Percentiles rank a stretch among this genome's conserved stretches.
These are phyloP conservation scores for Papilio polytes DNA, from an alignment of 1,140 invertebrate genomes.

Conservation along the genomic window DNA sequence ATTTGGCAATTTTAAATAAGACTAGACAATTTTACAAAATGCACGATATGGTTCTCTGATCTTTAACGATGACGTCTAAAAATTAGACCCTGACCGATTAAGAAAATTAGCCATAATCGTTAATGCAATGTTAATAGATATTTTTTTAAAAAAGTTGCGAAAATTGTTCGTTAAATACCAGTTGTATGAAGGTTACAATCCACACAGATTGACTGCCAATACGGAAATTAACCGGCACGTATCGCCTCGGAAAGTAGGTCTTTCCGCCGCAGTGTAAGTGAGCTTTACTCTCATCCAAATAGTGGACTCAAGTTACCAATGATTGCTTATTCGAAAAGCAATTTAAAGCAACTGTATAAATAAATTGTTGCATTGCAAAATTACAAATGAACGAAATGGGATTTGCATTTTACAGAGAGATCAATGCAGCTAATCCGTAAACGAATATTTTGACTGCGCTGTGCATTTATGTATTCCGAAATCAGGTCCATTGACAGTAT, in stretches of 20 bases:
- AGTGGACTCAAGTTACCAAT: neutral
- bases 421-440: no score
- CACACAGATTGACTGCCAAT: neutral
- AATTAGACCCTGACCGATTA: neutral
- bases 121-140: neutral
- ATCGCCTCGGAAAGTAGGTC: constrained; percentile 36
- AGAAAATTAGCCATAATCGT: neutral
- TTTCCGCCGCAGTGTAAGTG: constrained; percentile 18
- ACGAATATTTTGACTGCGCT: no score
- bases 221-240: constrained; percentile 27
- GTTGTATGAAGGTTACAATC: neutral
- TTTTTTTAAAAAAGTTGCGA: neutral
- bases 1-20: no score
- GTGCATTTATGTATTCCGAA: no score
- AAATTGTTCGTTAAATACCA: neutral
- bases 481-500: neutral
- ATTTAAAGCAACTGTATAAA: neutral
- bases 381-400: no score
- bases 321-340: neutral
- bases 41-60: no score
- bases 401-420: no score
- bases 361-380: neutral
- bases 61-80: no score
- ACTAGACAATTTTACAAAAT: no score
- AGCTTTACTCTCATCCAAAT: constrained; percentile 7